A percentile compares a stretch with the other conserved stretches of the same genome.
Conservation (phyloP, 2,888 invertebrate species). For the Arge pagana region DNA sequence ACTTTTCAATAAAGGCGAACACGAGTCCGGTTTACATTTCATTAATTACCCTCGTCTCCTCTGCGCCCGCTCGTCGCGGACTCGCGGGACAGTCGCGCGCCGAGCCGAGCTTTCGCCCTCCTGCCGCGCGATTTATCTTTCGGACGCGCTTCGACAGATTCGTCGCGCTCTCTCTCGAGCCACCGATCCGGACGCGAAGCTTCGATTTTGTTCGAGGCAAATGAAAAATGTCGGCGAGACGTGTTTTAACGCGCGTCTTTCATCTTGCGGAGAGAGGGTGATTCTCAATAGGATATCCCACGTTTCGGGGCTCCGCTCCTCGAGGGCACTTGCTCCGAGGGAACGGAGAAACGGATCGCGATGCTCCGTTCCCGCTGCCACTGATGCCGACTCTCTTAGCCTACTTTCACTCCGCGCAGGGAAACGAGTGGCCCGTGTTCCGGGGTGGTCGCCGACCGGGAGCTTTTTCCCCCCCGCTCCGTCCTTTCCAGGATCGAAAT, state of each 20-base stretch:
- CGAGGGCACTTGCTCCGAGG: conserved; percentile 6
- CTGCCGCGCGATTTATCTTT: too few relatives aligned
- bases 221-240: conserved; percentile 12
- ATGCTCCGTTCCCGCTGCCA: too few relatives aligned
- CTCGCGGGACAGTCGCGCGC: neutral
- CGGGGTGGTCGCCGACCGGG: too few relatives aligned
- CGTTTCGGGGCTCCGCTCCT: neutral
- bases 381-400: neutral
- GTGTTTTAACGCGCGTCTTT: conserved; percentile 16
- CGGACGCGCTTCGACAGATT: too few relatives aligned
- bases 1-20: too few relatives aligned
- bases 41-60: conserved; percentile 13
- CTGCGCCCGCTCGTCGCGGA: neutral
- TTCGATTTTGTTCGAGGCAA: neutral
- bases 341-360: too few relatives aligned
- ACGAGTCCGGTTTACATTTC: conserved; percentile 16
- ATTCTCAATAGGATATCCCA: conserved; percentile 12
- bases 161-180: too few relatives aligned
- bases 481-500: too few relatives aligned
- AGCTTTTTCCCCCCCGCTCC: too few relatives aligned
- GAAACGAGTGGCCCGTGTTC: too few relatives aligned
- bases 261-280: conserved; percentile 9
- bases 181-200: too few relatives aligned
- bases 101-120: conserved; percentile 1
- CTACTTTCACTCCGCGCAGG: neutral